phyloP scores from a whole-genome alignment of 2,888 invertebrate genomes.

The Heliconius hortense region DNA sequence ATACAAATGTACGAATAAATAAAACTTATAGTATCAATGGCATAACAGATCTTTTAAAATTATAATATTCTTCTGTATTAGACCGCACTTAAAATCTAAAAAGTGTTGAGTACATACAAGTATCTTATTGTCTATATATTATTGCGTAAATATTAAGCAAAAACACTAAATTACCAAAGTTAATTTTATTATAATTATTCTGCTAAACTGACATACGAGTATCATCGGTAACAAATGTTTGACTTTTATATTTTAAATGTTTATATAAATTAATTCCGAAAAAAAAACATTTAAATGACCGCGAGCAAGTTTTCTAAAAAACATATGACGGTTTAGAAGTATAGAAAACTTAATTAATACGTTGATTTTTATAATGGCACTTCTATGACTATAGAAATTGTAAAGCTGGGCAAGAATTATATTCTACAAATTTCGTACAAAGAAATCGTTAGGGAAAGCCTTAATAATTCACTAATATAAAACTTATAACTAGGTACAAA shows the following conservation, averaged over 20 bases:
- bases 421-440: neutral
- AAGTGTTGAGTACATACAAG: constrained; percentile 16
- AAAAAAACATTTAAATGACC: neutral
- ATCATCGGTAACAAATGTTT: constrained; percentile 13
- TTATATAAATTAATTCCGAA: neutral
- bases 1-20: constrained; percentile 59
- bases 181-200: neutral
- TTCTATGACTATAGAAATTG: constrained; percentile 36
- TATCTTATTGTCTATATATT: constrained; percentile 5
- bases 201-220: neutral
- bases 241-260: neutral
- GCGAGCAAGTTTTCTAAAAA: neutral
- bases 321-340: neutral
- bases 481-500: constrained; percentile 3
- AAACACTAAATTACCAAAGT: neutral
- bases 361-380: constrained; percentile 40
- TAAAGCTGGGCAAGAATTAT: constrained; percentile 42
- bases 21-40: constrained; percentile 70
- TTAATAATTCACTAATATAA: neutral
- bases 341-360: constrained; percentile 18
- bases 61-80: constrained; percentile 27
- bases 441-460: neutral
- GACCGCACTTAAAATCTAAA: constrained; percentile 25
- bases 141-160: constrained; percentile 26
- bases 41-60: constrained; percentile 62